These are phyloP conservation scores for Clusia tigrina DNA, from an alignment of 2,888 invertebrate genomes.

Conservation along the genomic window DNA sequence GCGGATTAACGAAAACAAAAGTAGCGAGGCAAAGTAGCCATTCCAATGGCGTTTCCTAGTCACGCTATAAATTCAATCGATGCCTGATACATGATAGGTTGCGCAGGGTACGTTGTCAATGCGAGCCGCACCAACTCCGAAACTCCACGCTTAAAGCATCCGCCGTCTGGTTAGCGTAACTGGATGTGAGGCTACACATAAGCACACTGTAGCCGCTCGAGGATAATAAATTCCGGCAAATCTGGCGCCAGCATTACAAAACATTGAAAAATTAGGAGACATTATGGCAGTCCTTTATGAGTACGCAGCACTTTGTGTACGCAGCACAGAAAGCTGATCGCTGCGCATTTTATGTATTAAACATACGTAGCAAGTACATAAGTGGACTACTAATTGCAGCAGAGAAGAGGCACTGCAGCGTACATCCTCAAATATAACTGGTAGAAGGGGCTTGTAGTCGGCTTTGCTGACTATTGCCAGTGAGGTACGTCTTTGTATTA, in stretches of 20 bases:
- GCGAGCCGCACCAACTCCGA: slow-evolving; percentile 21
- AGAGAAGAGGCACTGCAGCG: background rate
- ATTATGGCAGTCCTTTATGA: slow-evolving; percentile 20
- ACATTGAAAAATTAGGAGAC: slow-evolving; percentile 26
- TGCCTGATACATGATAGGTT: slow-evolving; percentile 13
- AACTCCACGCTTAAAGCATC: background rate
- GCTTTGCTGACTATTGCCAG: too few relatives aligned
- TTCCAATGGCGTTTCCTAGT: background rate
- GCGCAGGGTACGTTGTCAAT: slow-evolving; percentile 17
- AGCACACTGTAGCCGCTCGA: background rate
- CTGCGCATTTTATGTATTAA: too few relatives aligned
- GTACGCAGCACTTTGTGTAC: background rate
- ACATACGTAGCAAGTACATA: too few relatives aligned
- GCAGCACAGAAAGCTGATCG: too few relatives aligned
- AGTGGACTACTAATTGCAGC: background rate
- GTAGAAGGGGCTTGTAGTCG: too few relatives aligned
- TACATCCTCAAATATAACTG: too few relatives aligned
- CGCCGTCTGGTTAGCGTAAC: background rate
- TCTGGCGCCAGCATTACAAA: slow-evolving; percentile 49
- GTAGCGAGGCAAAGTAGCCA: background rate
- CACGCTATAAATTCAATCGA: slow-evolving; percentile 1
- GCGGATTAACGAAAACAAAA: slow-evolving; percentile 34
- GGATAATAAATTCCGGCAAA: slow-evolving; percentile 29
- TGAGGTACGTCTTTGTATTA: too few relatives aligned
- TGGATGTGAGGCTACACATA: background rate